These are phyloP conservation scores for Yoshiicerus persimilis DNA, from an alignment of 1,140 invertebrate genomes.

Conservation along the genomic window DNA sequence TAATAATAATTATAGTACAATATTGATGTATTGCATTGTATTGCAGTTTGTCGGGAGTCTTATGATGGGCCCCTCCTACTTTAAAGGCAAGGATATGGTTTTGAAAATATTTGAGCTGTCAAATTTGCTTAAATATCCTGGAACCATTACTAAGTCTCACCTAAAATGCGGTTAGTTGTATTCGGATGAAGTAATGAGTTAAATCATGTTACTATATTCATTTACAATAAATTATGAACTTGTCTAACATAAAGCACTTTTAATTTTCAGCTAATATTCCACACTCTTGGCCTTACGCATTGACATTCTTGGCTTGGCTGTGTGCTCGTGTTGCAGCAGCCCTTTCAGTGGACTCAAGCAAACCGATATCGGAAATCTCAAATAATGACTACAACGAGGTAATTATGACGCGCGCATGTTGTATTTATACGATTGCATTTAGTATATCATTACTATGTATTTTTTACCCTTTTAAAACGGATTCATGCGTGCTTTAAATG, in stretches of 20 bases:
- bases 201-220: too few relatives aligned
- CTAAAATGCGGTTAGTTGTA: background rate
- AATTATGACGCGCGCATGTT: too few relatives aligned
- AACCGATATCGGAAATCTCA: background rate
- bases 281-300: background rate
- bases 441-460: too few relatives aligned
- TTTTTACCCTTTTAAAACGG: too few relatives aligned
- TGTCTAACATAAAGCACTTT: too few relatives aligned
- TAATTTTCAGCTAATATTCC: background rate
- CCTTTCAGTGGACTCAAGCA: background rate
- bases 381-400: background rate
- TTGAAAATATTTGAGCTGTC: background rate
- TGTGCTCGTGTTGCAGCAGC: background rate
- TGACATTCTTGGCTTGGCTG: conserved; percentile 8
- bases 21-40: background rate
- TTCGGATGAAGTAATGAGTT: too few relatives aligned
- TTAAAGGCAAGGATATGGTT: background rate
- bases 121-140: background rate
- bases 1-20: background rate
- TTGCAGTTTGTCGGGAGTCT: background rate
- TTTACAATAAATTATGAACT: too few relatives aligned
- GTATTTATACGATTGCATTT: too few relatives aligned
- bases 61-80: background rate
- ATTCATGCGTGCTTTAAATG: too few relatives aligned
- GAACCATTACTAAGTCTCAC: background rate